Percentiles rank a stretch among this genome's conserved stretches.
These are phyloP conservation scores for Lasius fuliginosus DNA, from an alignment of 2,888 invertebrate species.

Conservation along the genomic window DNA sequence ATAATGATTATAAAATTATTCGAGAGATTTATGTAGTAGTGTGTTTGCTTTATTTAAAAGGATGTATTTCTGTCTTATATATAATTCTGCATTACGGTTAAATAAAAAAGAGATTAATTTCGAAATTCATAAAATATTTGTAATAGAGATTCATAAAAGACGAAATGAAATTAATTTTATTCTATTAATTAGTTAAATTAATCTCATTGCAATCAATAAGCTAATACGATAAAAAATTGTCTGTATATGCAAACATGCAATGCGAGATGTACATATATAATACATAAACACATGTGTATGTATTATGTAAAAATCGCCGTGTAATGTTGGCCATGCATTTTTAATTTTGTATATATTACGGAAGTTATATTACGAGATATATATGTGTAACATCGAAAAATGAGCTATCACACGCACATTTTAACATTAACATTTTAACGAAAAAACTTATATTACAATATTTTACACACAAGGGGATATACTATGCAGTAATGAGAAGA, in stretches of 20 bases:
- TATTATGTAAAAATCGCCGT: background rate
- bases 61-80: background rate
- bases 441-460: background rate
- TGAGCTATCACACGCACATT: background rate
- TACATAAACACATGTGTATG: background rate
- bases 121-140: no score
- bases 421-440: conserved; percentile 6
- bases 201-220: background rate
- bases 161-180: background rate
- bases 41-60: background rate
- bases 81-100: background rate
- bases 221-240: background rate
- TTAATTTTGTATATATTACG: no score
- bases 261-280: background rate
- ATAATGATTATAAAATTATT: background rate
- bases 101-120: no score
- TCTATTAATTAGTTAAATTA: background rate
- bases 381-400: background rate
- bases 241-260: background rate
- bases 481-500: background rate
- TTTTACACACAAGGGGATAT: background rate
- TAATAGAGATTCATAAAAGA: no score
- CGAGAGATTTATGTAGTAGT: background rate
- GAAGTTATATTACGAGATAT: background rate
- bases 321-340: background rate